These are phyloP conservation scores for Holacanthus passer DNA, from an alignment of 2,113 vertebrate species.

Conservation along the genomic window DNA sequence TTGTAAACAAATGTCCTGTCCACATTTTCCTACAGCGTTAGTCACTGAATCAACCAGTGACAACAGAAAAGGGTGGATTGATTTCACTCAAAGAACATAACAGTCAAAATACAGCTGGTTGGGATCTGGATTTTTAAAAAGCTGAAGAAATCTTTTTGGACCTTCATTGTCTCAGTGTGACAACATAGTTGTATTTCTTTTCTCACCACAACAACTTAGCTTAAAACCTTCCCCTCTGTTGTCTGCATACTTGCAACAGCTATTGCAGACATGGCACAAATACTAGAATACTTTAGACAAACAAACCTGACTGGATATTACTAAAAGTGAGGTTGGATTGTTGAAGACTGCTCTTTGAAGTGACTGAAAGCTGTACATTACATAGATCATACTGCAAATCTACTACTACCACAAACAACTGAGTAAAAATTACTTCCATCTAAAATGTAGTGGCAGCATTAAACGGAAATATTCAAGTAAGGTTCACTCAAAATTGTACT, in stretches of 20 bases:
- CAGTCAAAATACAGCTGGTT: background rate
- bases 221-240: background rate
- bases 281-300: background rate
- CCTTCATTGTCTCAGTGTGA: background rate
- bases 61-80: background rate
- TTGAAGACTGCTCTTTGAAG: background rate
- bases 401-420: no score
- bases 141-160: background rate
- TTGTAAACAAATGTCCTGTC: background rate
- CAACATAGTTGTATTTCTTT: background rate
- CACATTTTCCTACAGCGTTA: background rate
- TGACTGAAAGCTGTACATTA: no score
- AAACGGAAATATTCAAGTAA: no score
- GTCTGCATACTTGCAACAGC: background rate
- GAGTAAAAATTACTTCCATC: no score
- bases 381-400: no score
- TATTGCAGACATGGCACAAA: background rate
- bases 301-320: background rate
- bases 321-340: background rate
- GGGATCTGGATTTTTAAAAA: background rate
- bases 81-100: constrained; percentile 7
- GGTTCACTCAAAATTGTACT: no score
- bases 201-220: background rate
- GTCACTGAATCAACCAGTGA: background rate
- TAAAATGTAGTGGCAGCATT: no score